Percentiles rank a stretch among this genome's conserved stretches.
Evolutionary conservation across 2,113 vertebrate species (phyloP).

Genomic region (Pseudorasbora parva): DNA sequence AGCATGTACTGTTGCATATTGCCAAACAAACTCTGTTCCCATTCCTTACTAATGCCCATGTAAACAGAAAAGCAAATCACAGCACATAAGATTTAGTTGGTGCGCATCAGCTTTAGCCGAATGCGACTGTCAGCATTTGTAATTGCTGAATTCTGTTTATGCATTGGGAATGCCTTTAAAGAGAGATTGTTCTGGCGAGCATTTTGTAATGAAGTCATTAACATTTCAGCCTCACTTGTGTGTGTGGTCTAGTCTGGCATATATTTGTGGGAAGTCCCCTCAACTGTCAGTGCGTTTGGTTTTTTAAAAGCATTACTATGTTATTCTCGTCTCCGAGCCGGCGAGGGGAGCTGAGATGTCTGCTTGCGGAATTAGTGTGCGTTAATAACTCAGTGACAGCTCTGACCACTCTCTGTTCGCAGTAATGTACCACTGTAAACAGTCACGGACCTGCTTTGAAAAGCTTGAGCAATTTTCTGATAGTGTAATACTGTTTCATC

Average conservation of each 20-base stretch:
- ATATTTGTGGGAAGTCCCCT: constrained; percentile 47
- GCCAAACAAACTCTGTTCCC: constrained; percentile 28
- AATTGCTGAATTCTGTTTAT: constrained; percentile 16
- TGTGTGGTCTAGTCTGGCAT: constrained; percentile 49
- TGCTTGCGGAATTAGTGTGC: constrained; percentile 53
- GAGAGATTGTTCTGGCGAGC: constrained; percentile 13
- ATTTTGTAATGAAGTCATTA: constrained; percentile 40
- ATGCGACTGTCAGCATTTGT: constrained; percentile 1
- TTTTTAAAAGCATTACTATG: constrained; percentile 53
- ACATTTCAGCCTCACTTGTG: constrained; percentile 34
- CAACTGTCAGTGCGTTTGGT: constrained; percentile 35
- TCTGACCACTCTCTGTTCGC: constrained; percentile 49
- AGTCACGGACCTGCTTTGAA: constrained; percentile 57
- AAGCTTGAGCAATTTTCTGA: constrained; percentile 59
- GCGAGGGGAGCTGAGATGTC: constrained; percentile 48
- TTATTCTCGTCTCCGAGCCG: constrained; percentile 37
- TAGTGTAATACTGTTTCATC: constrained; percentile 58
- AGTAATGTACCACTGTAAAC: constrained; percentile 65
- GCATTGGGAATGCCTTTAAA: constrained; percentile 35
- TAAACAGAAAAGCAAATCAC: constrained; percentile 43
- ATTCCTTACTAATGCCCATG: constrained; percentile 33
- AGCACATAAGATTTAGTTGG: neutral
- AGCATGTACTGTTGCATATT: constrained; percentile 26
- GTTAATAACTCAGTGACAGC: constrained; percentile 57
- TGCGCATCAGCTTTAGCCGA: neutral